Conservation (phyloP, 2,113 vertebrate species). For the Sminthopsis crassicaudata region DNA sequence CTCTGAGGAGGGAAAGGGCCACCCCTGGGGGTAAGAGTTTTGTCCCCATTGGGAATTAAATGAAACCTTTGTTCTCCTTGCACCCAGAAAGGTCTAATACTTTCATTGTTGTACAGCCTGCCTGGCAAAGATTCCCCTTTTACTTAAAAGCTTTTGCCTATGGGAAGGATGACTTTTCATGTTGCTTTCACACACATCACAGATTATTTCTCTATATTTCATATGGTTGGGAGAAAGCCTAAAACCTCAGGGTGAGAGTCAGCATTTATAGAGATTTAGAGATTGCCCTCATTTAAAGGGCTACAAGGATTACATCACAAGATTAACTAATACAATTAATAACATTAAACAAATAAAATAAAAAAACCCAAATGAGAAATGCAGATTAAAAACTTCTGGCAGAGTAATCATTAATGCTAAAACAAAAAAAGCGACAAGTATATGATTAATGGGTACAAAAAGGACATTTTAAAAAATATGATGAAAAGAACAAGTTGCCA, state of each 20-base stretch:
- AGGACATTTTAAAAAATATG: background rate
- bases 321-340: background rate
- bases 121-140: background rate
- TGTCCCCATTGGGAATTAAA: background rate
- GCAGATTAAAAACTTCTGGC: background rate
- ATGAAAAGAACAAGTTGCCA: no score
- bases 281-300: background rate
- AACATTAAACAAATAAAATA: background rate
- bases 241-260: background rate
- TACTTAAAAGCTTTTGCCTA: background rate
- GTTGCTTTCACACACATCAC: background rate
- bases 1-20: background rate
- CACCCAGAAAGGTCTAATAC: background rate
- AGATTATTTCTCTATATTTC: background rate
- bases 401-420: background rate
- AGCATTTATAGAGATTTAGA: background rate
- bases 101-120: background rate
- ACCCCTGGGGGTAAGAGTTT: background rate
- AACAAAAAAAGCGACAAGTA: background rate
- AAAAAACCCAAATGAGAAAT: background rate
- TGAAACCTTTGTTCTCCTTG: background rate
- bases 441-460: background rate
- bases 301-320: background rate
- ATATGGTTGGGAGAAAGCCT: background rate
- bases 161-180: background rate